Evolutionary conservation across 2,797 vertebrate species (phyloP), one percentile per base, ranked within the genome.

Genomic region (Nasua narica): DNA sequence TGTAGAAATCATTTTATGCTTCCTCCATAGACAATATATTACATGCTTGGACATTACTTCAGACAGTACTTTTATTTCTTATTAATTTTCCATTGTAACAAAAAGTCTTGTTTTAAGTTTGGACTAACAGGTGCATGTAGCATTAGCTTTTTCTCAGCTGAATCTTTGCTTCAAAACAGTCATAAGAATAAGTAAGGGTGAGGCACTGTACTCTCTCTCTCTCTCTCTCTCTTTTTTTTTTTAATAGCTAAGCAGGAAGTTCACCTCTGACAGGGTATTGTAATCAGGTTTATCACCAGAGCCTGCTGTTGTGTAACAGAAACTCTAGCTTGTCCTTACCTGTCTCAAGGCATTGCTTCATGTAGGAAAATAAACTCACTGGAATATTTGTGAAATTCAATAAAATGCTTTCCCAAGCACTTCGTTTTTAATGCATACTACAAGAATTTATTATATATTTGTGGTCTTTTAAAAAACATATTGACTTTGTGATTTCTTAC

Each of bases 251-350:
- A 98, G 98, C 97, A 98, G 99, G 99, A 99, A 99, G 98, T 98
- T 98, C 93, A 92, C 96, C 98, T 98, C 98, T 98, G 98, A 98
- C 98, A 98, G 98, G 97, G 98, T 98, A 98, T 98, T 98, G 98
- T 98, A 98, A 98, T 98, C 98, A 97, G 97, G 97, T 98, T 98
- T 98, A 98, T 98, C 98, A 98, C 97, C 94, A 97, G 98, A 98
- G 98, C 98, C 98, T 98, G 97, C 98, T 98, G 94, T 99, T 99
- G 99, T 98, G 99, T 98, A 99, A 99, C 98, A 99, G 99, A 99
- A 99, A 99, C 99, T 99, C 98, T 93, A 98, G 98, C 99, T 98
- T 99, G 99, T 98, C 98, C 98, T 96, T 98, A 98, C 99, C 98
- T 99, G 99, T 98, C 98, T 97, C 60, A 48, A 97, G 98, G 96